A percentile compares a stretch with the other conserved stretches of the same genome.
Evolutionary conservation across 2,797 vertebrate genomes (phyloP).

Genomic region (Sebastolobus alascanus): DNA sequence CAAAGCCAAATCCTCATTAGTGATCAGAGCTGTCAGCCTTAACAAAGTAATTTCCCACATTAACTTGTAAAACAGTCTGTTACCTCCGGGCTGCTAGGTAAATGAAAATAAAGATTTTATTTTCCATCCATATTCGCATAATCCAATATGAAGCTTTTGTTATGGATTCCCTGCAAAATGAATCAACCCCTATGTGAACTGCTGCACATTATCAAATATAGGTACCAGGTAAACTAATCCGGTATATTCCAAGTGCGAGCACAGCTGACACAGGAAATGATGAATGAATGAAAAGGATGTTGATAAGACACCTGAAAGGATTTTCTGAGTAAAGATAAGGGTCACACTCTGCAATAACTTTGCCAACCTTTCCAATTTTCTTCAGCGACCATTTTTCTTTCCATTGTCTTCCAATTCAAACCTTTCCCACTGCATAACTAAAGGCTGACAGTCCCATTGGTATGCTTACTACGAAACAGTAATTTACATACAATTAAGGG

Average conservation of each 20-base stretch:
- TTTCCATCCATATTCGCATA: constrained; percentile 4
- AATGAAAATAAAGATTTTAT: neutral
- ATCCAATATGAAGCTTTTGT: neutral
- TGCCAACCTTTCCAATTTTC: constrained; percentile 32
- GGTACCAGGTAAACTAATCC: constrained; percentile 10
- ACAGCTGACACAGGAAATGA: constrained; percentile 45
- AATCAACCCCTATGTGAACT: constrained; percentile 19
- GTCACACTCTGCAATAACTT: constrained; percentile 55
- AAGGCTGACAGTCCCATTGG: neutral
- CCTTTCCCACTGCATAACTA: too few relatives aligned
- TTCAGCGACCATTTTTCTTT: constrained; percentile 19
- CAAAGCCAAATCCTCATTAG: constrained; percentile 68
- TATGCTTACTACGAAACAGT: neutral
- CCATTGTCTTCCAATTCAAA: constrained; percentile 1
- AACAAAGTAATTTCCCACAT: constrained; percentile 44
- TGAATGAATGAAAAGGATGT: constrained; percentile 60
- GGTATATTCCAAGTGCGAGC: constrained; percentile 16
- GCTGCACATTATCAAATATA: constrained; percentile 19
- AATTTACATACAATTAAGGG: neutral
- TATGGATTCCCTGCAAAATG: constrained; percentile 22
- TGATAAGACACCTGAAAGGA: constrained; percentile 58
- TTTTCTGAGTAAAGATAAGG: constrained; percentile 63
- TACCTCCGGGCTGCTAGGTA: constrained; percentile 7
- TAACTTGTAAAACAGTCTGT: constrained; percentile 36
- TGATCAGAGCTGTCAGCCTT: constrained; percentile 48